Conservation (phyloP, 2,113 vertebrate species). For the Python bivittatus region DNA sequence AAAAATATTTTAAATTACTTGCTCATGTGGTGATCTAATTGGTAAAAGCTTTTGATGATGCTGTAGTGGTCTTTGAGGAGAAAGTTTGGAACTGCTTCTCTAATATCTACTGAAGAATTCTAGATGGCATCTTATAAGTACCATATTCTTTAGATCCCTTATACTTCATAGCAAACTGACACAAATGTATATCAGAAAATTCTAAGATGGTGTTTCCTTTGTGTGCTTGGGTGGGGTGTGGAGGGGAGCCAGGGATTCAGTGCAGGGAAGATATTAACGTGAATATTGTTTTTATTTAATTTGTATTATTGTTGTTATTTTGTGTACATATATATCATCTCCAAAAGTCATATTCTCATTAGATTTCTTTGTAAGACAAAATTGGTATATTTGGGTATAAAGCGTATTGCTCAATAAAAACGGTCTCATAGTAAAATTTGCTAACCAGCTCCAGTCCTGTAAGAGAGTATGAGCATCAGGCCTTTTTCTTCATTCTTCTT, state of each 20-base stretch:
- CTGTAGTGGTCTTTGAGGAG: not conserved
- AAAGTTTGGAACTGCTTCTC: not conserved
- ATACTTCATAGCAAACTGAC: not conserved
- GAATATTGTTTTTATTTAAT: not conserved
- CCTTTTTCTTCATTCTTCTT: conserved; percentile 31
- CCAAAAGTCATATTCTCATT: not conserved
- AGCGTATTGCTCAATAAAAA: not conserved
- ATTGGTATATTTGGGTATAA: conserved; percentile 37
- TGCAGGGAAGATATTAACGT: not conserved
- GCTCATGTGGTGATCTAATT: not conserved
- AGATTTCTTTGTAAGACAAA: conserved; percentile 4
- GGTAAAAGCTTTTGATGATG: not conserved
- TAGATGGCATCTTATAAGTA: not conserved
- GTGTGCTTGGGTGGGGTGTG: not conserved
- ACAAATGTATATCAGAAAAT: not conserved
- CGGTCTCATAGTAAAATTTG: not conserved
- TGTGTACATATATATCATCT: not conserved
- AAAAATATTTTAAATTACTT: not conserved
- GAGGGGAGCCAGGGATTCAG: not conserved
- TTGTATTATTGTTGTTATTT: not conserved
- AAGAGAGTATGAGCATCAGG: not conserved
- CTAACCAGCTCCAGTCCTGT: not conserved
- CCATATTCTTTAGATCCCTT: not conserved
- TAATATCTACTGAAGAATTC: not conserved
- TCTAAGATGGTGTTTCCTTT: not conserved